Base-by-base conservation (phyloP, 2,888 invertebrate genomes). In the Drosophila kambysellisi region DNA sequence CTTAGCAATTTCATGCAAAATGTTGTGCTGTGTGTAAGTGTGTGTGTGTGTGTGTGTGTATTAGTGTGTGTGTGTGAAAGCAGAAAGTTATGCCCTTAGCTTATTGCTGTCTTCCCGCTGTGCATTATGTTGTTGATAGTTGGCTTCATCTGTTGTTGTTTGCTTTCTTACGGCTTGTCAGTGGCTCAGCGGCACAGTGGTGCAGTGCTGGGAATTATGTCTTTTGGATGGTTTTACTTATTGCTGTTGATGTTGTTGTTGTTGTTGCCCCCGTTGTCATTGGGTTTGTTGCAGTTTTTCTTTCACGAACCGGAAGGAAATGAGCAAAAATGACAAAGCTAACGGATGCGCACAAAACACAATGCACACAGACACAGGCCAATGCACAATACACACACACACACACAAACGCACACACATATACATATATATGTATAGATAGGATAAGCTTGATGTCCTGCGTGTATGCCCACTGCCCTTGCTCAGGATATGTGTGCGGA, bases 271-370 rank as follows among this genome's bases (percentile, higher is more conserved):
- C 62, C 37, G 58, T 60, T 68, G 50, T 59, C 67, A 60, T 74
- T 70, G 82, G 56, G 62, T 62, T 82, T 76, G 74, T 70, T 87
- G 80, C 88, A 80, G 74, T 83, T 85, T 88, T 83, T 87, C 89
- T 82, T 80, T 74, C 74, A 70, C 80, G 70, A 74, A 88, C 82
- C 90, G 91, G 90, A 90, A 90, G 91, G 90, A 90, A 88, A 84
- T 90, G 84, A 90, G 88, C 89, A 90, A 86, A 90, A 89, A 83
- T 89, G 90, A 83, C 90, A 90, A 91, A 91, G 90, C 90, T 86
- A 91, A 87, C 91, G 91, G 91, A 91, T 91, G 90, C 84, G 82
- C 83, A 87, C 85, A 91, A 84, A 89, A 76, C 76, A 82, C 78
- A 78, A 64, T 56, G 81, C 85, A 79, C 82, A 79, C 70, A 69